Base-by-base conservation (phyloP, 1,140 invertebrate genomes). In the Drosophila sp. region DNA sequence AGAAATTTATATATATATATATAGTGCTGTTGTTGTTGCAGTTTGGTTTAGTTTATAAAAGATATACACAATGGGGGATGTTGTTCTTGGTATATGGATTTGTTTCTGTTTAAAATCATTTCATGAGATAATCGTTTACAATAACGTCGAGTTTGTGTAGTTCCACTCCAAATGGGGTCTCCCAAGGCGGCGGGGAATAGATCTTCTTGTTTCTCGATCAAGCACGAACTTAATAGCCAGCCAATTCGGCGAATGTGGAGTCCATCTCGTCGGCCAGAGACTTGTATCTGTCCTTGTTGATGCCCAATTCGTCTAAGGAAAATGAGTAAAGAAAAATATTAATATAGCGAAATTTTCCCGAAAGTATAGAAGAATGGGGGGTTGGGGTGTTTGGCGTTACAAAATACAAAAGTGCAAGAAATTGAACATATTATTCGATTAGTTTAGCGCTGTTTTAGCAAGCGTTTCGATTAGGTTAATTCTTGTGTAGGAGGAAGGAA, bases 241-340 rank as follows among this genome's bases (percentile, higher is more conserved):
- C 96, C 95, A 99, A 95, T 95, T 99, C 98, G 92, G 97, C 97
- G 94, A 98, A 98, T 92, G 98, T 98, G 92, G 96, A 96, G 95
- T 99, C 98, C 96, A 99, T 97, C 93, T 99, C 98, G 93, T 99
- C 98, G 90, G 96, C 96, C 93, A 96, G 93, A 78, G 95, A 96
- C 95, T 99, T 99, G 97, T 98, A 99, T 95, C 97, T 97, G 95
- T 99, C 98, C 95, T 99, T 99, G 95, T 99, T 98, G 95, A 98
- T 97, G 91, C 98, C 97, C 94, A 99, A 94, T 94, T 99, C 98
- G 94, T 99, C 98, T 99, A 38, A 10, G 1, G 10, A n/a, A 11
- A 38, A 95, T 70, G 65, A 44, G 41, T 30, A 72, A 55, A 58
- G 92, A 6, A 33, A 5, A n/a, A 56, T 67, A n/a, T 71, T 70